A percentile compares a stretch with the other conserved stretches of the same genome.
These are phyloP conservation scores for Phrynocephalus versicolor DNA, from an alignment of 2,113 vertebrate species.

Conservation along the genomic window DNA sequence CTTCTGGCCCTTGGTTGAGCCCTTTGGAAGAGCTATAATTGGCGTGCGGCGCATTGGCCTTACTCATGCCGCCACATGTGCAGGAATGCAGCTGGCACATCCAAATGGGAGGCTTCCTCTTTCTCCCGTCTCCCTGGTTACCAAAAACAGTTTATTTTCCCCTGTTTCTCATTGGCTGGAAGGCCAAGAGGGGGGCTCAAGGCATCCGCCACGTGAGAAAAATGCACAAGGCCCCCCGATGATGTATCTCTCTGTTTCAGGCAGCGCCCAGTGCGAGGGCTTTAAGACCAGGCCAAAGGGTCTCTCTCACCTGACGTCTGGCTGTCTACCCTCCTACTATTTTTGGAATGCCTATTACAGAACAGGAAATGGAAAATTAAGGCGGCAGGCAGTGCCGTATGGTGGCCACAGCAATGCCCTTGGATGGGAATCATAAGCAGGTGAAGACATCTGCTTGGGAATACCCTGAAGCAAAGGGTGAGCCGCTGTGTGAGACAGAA, in stretches of 20 bases:
- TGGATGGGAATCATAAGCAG: no score
- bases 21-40: slow-evolving; percentile 7
- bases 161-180: slow-evolving; percentile 32
- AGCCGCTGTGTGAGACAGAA: no score
- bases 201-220: slow-evolving; percentile 44
- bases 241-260: no score
- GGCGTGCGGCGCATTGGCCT: not conserved
- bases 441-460: no score
- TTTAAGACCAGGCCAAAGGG: no score
- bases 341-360: no score
- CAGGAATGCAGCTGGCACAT: slow-evolving; percentile 33
- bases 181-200: not conserved
- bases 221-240: slow-evolving; percentile 18
- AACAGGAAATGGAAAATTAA: no score
- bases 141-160: slow-evolving; percentile 62
- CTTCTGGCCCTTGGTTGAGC: slow-evolving; percentile 37
- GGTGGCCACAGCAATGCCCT: no score
- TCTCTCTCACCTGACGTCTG: no score
- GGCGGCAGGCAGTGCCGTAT: no score
- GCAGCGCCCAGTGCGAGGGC: not conserved
- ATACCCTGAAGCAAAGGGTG: no score
- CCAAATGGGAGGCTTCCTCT: not conserved
- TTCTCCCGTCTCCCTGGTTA: slow-evolving; percentile 51
- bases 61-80: slow-evolving; percentile 38
- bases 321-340: no score